Base-by-base conservation (phyloP, 2,113 vertebrate species). In the Ovibos moschatus region DNA sequence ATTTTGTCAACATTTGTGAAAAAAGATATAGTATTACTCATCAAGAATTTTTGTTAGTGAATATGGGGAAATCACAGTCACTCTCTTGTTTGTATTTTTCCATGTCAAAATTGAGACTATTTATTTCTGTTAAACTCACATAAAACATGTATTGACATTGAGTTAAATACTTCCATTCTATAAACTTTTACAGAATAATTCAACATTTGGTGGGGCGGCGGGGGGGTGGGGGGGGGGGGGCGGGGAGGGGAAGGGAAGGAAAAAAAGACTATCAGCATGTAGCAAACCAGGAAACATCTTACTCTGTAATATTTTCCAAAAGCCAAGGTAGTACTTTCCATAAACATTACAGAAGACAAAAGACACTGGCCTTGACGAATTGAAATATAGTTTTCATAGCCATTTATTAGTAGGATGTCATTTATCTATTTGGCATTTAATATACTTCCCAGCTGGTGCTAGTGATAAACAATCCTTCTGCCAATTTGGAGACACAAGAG, bases 1-100 rank as follows among this genome's bases (percentile, higher is more conserved):
- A 1, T 71, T 97, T 97, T 76, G 13, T 1, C 45, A 85, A 84
- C 12, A 47, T 87, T 96, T 83, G 3, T 64, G 83, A 97, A 97
- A 50, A 58, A 33, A 51, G 3, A 21, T 19, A 60, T 23, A 67
- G 36, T 57, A 94, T 45, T 95, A 43, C 11, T 88, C 15, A 87
- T 64, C 13, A 53, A 89, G 4, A 16, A 43, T 67, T 83, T 43
- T 96, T 87, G 78, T 96, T 87, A 17, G 3, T 76, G 47, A 81
- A 21, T 12, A 84, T 89, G 17, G 47, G 1, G 89, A 94, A 81
- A 62, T 93, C 11, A 67, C 8, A 93, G 9, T 83, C 7, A 50
- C 60, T 88, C 14, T 86, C 47, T 45, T 30, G 3, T 13, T 60
- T 71, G 45, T 92, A 27, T 74, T 74, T 64, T 87, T 55, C 14